These are phyloP conservation scores for Chalcis sispes DNA, from an alignment of 2,888 invertebrate species.

Conservation along the genomic window DNA sequence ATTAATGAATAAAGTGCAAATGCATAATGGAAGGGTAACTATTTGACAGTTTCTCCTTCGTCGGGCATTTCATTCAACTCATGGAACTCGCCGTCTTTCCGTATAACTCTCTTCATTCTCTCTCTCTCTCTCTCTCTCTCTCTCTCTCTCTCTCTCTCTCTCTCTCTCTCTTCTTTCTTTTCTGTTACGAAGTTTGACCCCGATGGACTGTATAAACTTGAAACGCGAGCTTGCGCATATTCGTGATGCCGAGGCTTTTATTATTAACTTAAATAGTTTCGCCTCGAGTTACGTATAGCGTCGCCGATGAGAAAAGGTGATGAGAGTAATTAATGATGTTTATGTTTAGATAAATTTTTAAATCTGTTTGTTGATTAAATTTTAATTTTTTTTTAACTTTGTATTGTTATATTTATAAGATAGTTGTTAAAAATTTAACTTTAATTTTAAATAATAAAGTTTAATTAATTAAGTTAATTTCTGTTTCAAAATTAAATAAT, in stretches of 20 bases:
- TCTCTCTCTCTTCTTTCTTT: background rate
- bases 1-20: slow-evolving; percentile 34
- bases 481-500: too few relatives aligned
- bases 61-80: slow-evolving; percentile 24
- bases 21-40: slow-evolving; percentile 30
- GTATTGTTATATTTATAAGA: background rate
- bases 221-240: background rate
- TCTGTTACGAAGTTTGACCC: slow-evolving; percentile 47
- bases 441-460: background rate
- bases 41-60: slow-evolving; percentile 40
- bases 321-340: background rate
- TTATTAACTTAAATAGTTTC: slow-evolving; percentile 41
- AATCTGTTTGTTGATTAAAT: too few relatives aligned
- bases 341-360: too few relatives aligned
- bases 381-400: background rate
- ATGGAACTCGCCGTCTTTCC: too few relatives aligned
- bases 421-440: background rate
- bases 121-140: slow-evolving; percentile 14
- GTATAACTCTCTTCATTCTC: slow-evolving; percentile 7
- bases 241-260: slow-evolving; percentile 32
- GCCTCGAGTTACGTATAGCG: slow-evolving; percentile 1
- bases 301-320: background rate
- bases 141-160: slow-evolving; percentile 12
- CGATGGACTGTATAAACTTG: slow-evolving; percentile 48
- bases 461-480: too few relatives aligned